Base-by-base conservation (phyloP, 2,888 invertebrate genomes). In the Microchrysa polita region DNA sequence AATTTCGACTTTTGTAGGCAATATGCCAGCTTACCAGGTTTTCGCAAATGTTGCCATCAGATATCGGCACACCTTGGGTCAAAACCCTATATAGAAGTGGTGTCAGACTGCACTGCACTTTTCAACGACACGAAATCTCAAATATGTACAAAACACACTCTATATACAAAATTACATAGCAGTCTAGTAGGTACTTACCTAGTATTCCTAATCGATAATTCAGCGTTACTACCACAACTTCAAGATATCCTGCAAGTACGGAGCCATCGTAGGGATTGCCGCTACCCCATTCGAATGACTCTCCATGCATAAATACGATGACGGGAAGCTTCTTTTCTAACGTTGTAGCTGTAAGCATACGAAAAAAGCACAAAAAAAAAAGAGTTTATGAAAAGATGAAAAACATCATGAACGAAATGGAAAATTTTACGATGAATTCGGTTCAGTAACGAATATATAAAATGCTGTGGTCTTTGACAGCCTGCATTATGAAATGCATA, bases 261-360 rank as follows among this genome's bases (percentile, higher is more conserved):
- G 96, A 94, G 73, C 97, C 98, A 83, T 98, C 98, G 86, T 97
- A 98, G 5, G 96, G 94, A 86, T 97, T 97, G 77, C 98, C 98
- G 67, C 96, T 94, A 83, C 96, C 97, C 93, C 96, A 97, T 81
- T 95, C 95, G 83, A 94, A 95, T 71, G 93, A 93, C 82, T 85
- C 85, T 73, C 85, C 85, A 79, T 85, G 85, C 78, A 85, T 82
- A 79, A 85, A 85, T 72, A 85, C 84, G 77, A 84, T 83, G 73
- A 85, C 85, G 14, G 85, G 85, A 73, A 85, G 79, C 80, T 84
- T 85, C 78, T 84, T 85, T 76, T 85, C 85, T 75, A 81, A 82
- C 59, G 84, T 81, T 57, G 81, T 84, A 76, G 84, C 85, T 85
- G 77, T 34, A 79, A 53, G n/a, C n/a, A n/a, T n/a, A n/a, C n/a